Conservation (phyloP, 2,888 invertebrate species). For the Macrosoma leucophasiata region DNA sequence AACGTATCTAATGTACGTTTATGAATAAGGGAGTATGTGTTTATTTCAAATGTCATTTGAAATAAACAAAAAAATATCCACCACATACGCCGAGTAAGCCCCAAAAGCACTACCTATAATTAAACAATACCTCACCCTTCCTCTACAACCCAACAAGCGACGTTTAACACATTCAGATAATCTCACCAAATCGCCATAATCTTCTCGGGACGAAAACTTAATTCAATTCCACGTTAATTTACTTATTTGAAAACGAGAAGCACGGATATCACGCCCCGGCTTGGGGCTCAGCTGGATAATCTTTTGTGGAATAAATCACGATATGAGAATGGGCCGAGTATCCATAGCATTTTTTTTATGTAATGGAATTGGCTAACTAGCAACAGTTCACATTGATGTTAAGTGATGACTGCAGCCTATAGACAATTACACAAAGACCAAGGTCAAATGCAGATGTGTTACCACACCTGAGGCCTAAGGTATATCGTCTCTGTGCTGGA, state of each 20-base stretch:
- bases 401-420: no score
- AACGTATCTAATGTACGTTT: no score
- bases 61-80: conserved; percentile 6
- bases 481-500: no score
- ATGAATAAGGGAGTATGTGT: no score
- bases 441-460: no score
- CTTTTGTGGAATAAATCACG: conserved; percentile 55
- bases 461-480: no score
- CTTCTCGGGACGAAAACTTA: conserved; percentile 61
- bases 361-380: no score
- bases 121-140: conserved; percentile 62
- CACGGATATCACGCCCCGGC: conserved; percentile 46
- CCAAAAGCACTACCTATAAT: conserved; percentile 35
- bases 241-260: conserved; percentile 65
- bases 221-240: conserved; percentile 70
- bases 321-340: no score
- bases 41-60: no score
- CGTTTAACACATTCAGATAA: conserved; percentile 70
- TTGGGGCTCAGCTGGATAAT: conserved; percentile 52
- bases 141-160: conserved; percentile 54
- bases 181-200: conserved; percentile 68
- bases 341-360: no score
- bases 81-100: conserved; percentile 9
- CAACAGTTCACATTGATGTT: no score
- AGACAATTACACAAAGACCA: no score